Evolutionary conservation across 2,113 vertebrate species (phyloP).

Genomic region (Otocyon megalotis): DNA sequence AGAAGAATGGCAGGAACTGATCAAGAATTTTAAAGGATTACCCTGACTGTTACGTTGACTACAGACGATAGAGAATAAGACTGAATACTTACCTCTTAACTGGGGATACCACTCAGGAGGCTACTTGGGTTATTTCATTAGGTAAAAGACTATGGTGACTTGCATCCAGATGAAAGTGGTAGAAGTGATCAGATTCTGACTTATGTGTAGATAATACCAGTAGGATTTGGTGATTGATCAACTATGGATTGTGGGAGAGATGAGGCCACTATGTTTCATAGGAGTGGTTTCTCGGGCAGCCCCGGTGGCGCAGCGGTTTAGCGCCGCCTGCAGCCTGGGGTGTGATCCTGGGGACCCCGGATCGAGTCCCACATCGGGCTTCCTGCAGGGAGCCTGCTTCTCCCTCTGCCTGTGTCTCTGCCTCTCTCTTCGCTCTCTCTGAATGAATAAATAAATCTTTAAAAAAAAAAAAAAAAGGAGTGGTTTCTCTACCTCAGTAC

Average conservation of each 20-base stretch:
- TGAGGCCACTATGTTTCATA: background rate
- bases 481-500: background rate
- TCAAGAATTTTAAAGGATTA: background rate
- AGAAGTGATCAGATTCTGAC: background rate
- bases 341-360: no score
- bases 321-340: no score
- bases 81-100: background rate
- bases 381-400: no score
- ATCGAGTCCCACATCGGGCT: no score
- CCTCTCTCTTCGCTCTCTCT: no score
- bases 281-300: background rate
- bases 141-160: background rate
- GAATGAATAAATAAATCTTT: no score
- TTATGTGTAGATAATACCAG: background rate
- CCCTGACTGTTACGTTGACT: background rate
- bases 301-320: no score
- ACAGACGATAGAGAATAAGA: fast-evolving
- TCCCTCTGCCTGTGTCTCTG: no score
- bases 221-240: background rate
- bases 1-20: background rate
- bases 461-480: no score
- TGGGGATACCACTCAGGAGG: background rate
- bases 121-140: background rate
- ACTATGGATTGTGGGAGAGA: background rate
- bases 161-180: background rate